A percentile compares a stretch with the other conserved stretches of the same genome.
Conservation (phyloP, 30 jellyfish, hydroid and myxozoan genomes). For the Cassiopea xamachana region DNA sequence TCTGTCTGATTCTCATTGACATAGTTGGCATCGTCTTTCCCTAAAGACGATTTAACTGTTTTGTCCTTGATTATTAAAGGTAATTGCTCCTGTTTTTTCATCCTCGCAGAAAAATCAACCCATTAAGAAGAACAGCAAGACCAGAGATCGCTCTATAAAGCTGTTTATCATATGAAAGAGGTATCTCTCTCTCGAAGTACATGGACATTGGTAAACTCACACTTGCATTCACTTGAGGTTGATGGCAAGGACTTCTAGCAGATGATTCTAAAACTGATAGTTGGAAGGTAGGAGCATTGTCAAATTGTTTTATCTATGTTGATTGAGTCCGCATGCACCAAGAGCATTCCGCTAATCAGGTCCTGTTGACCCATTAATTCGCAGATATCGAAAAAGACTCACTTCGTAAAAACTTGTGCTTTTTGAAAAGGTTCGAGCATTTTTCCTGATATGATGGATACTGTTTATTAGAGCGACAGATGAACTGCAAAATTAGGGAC, state of each 20-base stretch:
- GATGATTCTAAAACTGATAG: background rate
- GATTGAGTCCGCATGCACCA: too few relatives aligned
- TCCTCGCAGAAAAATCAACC: background rate
- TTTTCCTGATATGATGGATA: too few relatives aligned
- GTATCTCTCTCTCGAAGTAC: too few relatives aligned
- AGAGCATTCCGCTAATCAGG: too few relatives aligned
- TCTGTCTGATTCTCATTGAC: background rate
- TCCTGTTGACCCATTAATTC: too few relatives aligned
- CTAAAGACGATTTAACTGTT: background rate
- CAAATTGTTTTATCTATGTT: too few relatives aligned
- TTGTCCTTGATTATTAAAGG: background rate
- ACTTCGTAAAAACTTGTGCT: too few relatives aligned
- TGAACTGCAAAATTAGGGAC: background rate
- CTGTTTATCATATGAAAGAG: background rate
- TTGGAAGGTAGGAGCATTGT: too few relatives aligned
- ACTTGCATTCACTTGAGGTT: background rate
- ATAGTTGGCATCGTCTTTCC: background rate
- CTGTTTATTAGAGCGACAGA: background rate
- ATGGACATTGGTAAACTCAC: background rate
- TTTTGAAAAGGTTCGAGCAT: too few relatives aligned
- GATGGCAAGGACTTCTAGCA: background rate
- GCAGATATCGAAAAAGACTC: too few relatives aligned
- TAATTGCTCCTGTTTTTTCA: background rate
- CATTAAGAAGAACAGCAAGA: background rate
- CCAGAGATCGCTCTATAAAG: background rate